These are phyloP conservation scores for Polymixis lichenea DNA, from an alignment of 2,888 invertebrate species.

Conservation along the genomic window DNA sequence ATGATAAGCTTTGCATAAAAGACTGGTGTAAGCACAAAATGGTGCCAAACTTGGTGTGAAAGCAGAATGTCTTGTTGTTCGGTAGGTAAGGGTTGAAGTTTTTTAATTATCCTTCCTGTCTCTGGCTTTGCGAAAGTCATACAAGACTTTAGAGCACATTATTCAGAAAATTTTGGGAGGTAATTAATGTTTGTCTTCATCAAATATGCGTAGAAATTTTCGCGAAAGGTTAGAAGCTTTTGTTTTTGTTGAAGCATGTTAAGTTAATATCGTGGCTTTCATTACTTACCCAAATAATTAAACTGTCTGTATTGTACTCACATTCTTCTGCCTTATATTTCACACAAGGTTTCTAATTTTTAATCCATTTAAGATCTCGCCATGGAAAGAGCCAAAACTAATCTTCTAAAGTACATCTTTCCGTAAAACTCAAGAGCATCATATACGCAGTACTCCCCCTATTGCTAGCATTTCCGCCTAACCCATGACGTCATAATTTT, in stretches of 20 bases:
- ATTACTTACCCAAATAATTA: not conserved
- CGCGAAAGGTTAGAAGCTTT: not conserved
- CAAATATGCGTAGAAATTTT: slow-evolving; percentile 20
- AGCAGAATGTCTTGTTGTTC: slow-evolving; percentile 49
- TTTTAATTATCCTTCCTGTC: slow-evolving; percentile 65
- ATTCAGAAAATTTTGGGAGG: slow-evolving; percentile 49
- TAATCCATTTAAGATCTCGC: not conserved
- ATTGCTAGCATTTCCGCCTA: slow-evolving; percentile 52
- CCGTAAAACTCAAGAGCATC: slow-evolving; percentile 52
- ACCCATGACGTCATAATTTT: slow-evolving; percentile 71
- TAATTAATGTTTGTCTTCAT: slow-evolving; percentile 37
- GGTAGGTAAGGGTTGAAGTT: slow-evolving; percentile 60
- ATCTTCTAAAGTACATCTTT: slow-evolving; percentile 48
- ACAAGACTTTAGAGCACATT: slow-evolving; percentile 51
- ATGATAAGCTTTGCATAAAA: slow-evolving; percentile 34
- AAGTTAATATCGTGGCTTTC: not conserved
- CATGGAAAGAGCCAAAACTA: slow-evolving; percentile 21
- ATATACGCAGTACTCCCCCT: slow-evolving; percentile 44
- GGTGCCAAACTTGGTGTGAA: slow-evolving; percentile 51
- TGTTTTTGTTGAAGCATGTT: slow-evolving; percentile 1
- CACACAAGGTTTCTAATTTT: not conserved
- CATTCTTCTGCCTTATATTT: too few relatives aligned
- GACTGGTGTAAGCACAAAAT: slow-evolving; percentile 23
- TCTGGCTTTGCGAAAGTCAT: slow-evolving; percentile 57
- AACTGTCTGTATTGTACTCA: not conserved